A percentile compares a stretch with the other conserved stretches of the same genome.
phyloP scores from a whole-genome alignment of 2,797 vertebrate species.

The Prunella strophiata region DNA sequence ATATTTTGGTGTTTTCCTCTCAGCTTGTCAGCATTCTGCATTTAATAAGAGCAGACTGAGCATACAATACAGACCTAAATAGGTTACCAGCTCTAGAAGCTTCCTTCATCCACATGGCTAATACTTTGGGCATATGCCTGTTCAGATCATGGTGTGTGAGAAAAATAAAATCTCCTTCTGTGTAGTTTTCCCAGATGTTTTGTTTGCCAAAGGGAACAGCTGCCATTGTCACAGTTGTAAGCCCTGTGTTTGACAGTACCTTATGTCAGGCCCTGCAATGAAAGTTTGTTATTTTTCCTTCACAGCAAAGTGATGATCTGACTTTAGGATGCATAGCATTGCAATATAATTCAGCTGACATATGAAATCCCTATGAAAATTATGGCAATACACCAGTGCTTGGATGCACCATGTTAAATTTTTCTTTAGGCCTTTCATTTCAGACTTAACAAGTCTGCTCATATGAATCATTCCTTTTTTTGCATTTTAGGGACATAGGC shows the following conservation, averaged over 20 bases:
- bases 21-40: background rate
- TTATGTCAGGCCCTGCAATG: conserved; percentile 49
- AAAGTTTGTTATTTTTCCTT: conserved; percentile 45
- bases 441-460: background rate
- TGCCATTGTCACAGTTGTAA: conserved; percentile 70
- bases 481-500: background rate
- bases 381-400: background rate
- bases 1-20: background rate
- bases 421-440: conserved; percentile 32
- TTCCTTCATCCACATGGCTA: conserved; percentile 26
- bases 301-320: background rate
- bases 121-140: conserved; percentile 56
- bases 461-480: conserved; percentile 31
- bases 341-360: background rate
- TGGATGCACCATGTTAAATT: background rate
- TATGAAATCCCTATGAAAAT: background rate
- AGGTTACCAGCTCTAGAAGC: conserved; percentile 20
- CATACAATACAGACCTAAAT: background rate
- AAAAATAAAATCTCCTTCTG: conserved; percentile 42
- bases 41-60: background rate
- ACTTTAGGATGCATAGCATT: background rate
- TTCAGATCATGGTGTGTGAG: conserved; percentile 29
- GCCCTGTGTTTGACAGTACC: conserved; percentile 53
- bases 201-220: conserved; percentile 64
- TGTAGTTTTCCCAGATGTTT: conserved; percentile 69